These are phyloP conservation scores for Thomomys bottae DNA, from an alignment of 2,113 vertebrate species.

Conservation along the genomic window DNA sequence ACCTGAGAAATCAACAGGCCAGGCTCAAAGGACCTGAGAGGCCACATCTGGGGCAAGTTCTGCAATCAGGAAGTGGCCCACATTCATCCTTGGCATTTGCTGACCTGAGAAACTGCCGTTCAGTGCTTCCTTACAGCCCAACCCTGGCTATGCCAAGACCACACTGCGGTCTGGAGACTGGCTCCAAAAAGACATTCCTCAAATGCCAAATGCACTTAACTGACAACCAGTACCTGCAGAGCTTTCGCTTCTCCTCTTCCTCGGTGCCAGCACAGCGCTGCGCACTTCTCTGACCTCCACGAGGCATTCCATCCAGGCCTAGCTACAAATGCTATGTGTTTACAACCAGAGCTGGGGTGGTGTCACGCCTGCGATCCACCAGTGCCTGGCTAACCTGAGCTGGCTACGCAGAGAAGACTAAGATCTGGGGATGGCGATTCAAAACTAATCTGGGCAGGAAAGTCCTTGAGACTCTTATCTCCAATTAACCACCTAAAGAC, in stretches of 20 bases:
- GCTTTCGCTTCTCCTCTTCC: not conserved
- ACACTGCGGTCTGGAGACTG: not conserved
- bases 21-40: not conserved
- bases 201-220: not conserved
- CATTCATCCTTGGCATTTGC: not conserved
- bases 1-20: not conserved
- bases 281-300: too few relatives aligned
- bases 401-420: too few relatives aligned
- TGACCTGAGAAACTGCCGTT: not conserved
- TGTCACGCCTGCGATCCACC: too few relatives aligned
- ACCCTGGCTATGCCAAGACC: not conserved
- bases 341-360: rapidly evolving
- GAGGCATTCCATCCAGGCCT: too few relatives aligned
- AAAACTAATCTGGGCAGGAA: too few relatives aligned
- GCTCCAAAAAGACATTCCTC: not conserved
- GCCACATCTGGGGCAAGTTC: not conserved
- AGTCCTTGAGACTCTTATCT: too few relatives aligned
- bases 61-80: not conserved
- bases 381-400: too few relatives aligned
- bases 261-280: too few relatives aligned
- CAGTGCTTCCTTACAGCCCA: not conserved
- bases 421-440: too few relatives aligned
- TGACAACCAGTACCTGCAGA: not conserved
- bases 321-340: too few relatives aligned
- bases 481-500: too few relatives aligned